A percentile compares a stretch with the other conserved stretches of the same genome.
These are phyloP conservation scores for Drosophila elegans DNA, from an alignment of 1,140 invertebrate genomes.

Conservation along the genomic window DNA sequence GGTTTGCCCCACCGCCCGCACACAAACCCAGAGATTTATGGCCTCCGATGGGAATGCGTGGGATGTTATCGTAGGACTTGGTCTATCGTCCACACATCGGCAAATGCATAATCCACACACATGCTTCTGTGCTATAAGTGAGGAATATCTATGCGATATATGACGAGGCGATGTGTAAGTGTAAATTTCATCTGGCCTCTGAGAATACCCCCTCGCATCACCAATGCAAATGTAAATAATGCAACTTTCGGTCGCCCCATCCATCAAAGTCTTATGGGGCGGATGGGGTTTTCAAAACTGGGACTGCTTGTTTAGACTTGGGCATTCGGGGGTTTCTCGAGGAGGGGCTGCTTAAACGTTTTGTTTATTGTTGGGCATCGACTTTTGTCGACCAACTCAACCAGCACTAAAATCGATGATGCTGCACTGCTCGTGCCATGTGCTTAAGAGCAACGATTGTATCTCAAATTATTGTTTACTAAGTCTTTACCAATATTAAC, in stretches of 20 bases:
- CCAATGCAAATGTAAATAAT: constrained; percentile 44
- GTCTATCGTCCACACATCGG: constrained; percentile 12
- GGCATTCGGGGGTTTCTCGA: background rate
- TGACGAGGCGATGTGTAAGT: constrained; percentile 4
- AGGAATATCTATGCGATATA: background rate
- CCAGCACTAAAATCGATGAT: background rate
- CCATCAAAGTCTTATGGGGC: constrained; percentile 36
- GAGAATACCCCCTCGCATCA: constrained; percentile 15
- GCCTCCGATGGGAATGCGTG: constrained; percentile 30
- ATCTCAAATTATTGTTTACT: too few relatives aligned
- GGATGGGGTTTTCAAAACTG: constrained; percentile 4
- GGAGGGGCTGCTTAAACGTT: constrained; percentile 15
- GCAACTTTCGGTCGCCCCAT: constrained; percentile 42
- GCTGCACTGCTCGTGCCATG: too few relatives aligned
- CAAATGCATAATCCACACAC: constrained; percentile 31
- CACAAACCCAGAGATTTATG: constrained; percentile 37
- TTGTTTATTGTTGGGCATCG: constrained; percentile 39
- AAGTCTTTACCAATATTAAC: background rate
- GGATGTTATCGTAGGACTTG: constrained; percentile 46
- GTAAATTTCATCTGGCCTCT: constrained; percentile 32
- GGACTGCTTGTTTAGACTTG: background rate
- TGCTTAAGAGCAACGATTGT: too few relatives aligned
- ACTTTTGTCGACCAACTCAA: constrained; percentile 28
- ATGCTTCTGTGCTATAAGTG: constrained; percentile 5
- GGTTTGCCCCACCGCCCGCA: background rate